Percentiles rank a stretch among this genome's conserved stretches.
These are phyloP conservation scores for Orycteropus afer DNA, from an alignment of 2,113 vertebrate genomes.

Conservation along the genomic window DNA sequence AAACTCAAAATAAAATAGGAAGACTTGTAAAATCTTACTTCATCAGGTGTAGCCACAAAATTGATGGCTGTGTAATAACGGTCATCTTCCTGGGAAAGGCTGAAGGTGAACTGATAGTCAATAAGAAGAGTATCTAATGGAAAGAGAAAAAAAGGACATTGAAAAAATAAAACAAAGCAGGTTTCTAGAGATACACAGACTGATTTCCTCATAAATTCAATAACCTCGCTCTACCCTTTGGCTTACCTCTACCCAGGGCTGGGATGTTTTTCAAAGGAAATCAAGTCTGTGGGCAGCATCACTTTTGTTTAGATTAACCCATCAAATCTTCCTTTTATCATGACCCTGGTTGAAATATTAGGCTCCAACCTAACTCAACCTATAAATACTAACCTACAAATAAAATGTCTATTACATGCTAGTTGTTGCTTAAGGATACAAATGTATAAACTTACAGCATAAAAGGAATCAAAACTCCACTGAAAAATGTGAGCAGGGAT, in stretches of 20 bases:
- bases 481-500: conserved; percentile 8
- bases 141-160: conserved; percentile 41
- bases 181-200: background rate
- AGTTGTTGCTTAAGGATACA: conserved; percentile 7
- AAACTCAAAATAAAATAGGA: conserved; percentile 18
- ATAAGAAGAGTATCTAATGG: conserved; percentile 96
- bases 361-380: background rate
- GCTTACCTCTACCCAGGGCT: background rate
- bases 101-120: conserved; percentile 99
- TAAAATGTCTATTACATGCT: background rate
- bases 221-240: background rate
- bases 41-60: conserved; percentile 98
- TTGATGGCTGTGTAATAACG: conserved; percentile 99
- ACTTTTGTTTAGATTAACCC: conserved; percentile 27
- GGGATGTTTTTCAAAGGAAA: conserved; percentile 7
- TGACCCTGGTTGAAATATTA: background rate
- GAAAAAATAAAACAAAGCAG: conserved; percentile 3
- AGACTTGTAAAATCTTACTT: conserved; percentile 86
- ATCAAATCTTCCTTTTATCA: background rate
- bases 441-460: conserved; percentile 7
- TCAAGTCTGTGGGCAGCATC: background rate
- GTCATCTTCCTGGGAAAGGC: conserved; percentile 98
- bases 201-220: conserved; percentile 38
- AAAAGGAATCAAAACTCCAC: background rate
- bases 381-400: conserved; percentile 48